Evolutionary conservation across 2,113 vertebrate species (phyloP), one percentile per base, ranked within the genome.

Genomic region (Leucosticte australis): DNA sequence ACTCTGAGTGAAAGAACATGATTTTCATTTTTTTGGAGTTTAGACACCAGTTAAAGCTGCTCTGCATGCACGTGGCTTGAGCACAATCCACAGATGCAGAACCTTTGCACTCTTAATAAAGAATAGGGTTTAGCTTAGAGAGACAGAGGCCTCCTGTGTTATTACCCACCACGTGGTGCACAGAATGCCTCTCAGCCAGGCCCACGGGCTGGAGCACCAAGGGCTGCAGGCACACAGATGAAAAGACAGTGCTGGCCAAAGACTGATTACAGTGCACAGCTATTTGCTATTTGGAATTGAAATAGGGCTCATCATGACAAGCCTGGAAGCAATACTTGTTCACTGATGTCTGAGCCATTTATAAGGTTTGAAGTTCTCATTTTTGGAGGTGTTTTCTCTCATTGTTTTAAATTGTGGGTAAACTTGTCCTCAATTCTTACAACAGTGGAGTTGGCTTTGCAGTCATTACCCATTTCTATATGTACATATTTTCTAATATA

Each of bases 261-360:
- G 74, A 49, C 56, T 35, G 88, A 93, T 94, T 80, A 63, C 5
- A 0, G 53, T 23, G 37, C 71, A 86, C 90, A 93, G 75, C 46
- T 85, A 57, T 95, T 93, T 91, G 77, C 74, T 90, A 9, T 59
- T 35, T 90, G 57, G 85, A 94, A 86, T 23, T 67, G 70, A 81
- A 95, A 80, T 3, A 31, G 30, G 22, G 52, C 47, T 89, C 69
- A 64, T 64, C 78, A 23, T 8, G 26, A 84, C 60, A 89, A 63
- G 46, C 55, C 88, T 94, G 85, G 67, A 93, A 94, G 88, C 79
- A 88, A 86, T 69, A 76, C 46, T 42, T 42, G 18, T 46, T 82
- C 75, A 42, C 50, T 50, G 53, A 28, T 76, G 57, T 49, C 62
- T 14, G 15, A 95, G 56, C 37, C 65, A 37, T 83, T 91, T 65